phyloP scores from a whole-genome alignment of 2,113 vertebrate genomes.

The Elephantulus edwardii region DNA sequence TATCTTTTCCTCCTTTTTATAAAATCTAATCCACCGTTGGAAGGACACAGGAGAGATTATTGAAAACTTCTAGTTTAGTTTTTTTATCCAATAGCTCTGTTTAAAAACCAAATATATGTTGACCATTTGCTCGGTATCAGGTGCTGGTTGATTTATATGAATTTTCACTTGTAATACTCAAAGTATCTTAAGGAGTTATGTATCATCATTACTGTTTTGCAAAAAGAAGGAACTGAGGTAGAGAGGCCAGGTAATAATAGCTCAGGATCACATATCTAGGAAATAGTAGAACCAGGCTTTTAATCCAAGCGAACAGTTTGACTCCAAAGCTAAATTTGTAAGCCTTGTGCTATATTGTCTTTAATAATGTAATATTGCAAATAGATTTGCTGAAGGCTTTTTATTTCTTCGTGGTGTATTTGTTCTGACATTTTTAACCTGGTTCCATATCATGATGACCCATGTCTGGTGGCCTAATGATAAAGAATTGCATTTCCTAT shows the following conservation, averaged over 20 bases:
- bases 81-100: not conserved
- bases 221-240: not conserved
- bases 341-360: not conserved
- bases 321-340: not conserved
- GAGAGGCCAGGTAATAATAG: not conserved
- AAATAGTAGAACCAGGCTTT: constrained; percentile 35
- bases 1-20: not conserved
- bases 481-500: not conserved
- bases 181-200: not conserved
- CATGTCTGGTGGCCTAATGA: not conserved
- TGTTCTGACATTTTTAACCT: not conserved
- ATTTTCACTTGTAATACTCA: not conserved
- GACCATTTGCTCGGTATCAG: not conserved
- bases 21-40: not conserved
- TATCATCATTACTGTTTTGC: not conserved
- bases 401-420: not conserved
- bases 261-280: not conserved
- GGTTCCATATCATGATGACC: not conserved
- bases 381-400: constrained; percentile 13
- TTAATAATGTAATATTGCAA: constrained; percentile 12
- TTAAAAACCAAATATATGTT: constrained; percentile 9
- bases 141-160: not conserved
- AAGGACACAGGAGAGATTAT: not conserved
- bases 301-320: not conserved
- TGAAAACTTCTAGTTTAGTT: constrained; percentile 5